phyloP scores from a whole-genome alignment of 2,797 vertebrate genomes.

The Cynopterus sphinx region DNA sequence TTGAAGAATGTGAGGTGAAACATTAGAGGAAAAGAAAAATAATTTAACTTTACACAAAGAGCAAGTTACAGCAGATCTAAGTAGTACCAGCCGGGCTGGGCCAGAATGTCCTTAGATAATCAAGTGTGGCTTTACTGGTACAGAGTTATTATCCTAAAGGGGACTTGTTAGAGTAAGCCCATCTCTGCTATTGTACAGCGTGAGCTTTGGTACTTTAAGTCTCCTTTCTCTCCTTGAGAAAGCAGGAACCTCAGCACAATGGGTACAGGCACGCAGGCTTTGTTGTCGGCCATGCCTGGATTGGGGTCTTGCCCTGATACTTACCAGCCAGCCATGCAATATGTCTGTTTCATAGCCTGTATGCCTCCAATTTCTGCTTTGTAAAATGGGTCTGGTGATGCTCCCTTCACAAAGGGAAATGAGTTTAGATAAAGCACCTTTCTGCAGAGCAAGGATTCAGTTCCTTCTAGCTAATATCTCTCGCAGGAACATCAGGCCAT shows the following conservation, averaged over 20 bases:
- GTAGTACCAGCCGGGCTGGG: background rate
- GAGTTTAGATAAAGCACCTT: background rate
- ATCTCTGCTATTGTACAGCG: background rate
- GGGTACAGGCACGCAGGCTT: background rate
- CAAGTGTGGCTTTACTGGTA: background rate
- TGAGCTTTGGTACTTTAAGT: background rate
- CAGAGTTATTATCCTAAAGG: background rate
- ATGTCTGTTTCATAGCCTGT: background rate
- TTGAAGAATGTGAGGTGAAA: background rate
- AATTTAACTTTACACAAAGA: background rate
- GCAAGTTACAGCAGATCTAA: background rate
- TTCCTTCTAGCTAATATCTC: background rate
- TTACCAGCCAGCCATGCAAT: background rate
- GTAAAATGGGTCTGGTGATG: background rate
- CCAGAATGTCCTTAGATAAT: background rate
- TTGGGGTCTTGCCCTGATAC: background rate
- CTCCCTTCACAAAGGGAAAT: background rate
- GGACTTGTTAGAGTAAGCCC: background rate
- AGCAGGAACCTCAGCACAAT: background rate
- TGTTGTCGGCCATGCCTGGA: background rate
- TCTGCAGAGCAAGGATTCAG: background rate
- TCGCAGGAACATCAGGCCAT: background rate
- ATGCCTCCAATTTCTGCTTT: background rate
- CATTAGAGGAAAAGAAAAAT: constrained; percentile 11
- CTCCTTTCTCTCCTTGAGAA: background rate